These are phyloP conservation scores for Cancer borealis DNA, from an alignment of 2,888 invertebrate genomes.

Conservation along the genomic window DNA sequence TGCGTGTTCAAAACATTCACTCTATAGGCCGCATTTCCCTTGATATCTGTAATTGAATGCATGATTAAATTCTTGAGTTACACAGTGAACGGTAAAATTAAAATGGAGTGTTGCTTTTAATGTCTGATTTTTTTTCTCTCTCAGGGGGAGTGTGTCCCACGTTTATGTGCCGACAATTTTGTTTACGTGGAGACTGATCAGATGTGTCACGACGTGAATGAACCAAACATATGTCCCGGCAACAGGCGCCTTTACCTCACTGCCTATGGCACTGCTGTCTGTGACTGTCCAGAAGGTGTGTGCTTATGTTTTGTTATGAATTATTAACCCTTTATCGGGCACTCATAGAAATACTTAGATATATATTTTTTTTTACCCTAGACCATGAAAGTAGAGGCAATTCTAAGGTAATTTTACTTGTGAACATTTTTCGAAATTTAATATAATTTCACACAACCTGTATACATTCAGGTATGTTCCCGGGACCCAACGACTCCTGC, in stretches of 20 bases:
- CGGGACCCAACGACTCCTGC: slow-evolving; percentile 71
- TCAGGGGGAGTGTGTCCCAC: slow-evolving; percentile 77
- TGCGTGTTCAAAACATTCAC: not conserved
- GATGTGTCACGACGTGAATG: slow-evolving; percentile 76
- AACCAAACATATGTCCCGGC: slow-evolving; percentile 74
- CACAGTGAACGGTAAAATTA: not conserved
- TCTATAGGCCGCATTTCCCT: not conserved
- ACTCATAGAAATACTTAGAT: no score
- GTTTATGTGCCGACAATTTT: slow-evolving; percentile 74
- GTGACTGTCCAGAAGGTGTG: slow-evolving; percentile 76
- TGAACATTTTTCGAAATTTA: no score
- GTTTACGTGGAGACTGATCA: slow-evolving; percentile 76
- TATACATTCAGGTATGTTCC: slow-evolving; percentile 65
- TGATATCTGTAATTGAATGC: not conserved
- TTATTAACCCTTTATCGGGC: not conserved
- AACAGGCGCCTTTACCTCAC: slow-evolving; percentile 75
- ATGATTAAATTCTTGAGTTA: not conserved
- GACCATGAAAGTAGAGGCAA: no score
- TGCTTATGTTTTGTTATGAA: not conserved
- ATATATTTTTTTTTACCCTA: no score
- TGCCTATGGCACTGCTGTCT: slow-evolving; percentile 75
- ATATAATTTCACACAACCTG: not conserved
- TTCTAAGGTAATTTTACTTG: no score
- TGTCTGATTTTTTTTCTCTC: not conserved
- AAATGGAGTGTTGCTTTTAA: not conserved